Evolutionary conservation across 1,140 invertebrate genomes (phyloP), one percentile per base, ranked within the genome.

Genomic region (Phenacoccus solenopsis): DNA sequence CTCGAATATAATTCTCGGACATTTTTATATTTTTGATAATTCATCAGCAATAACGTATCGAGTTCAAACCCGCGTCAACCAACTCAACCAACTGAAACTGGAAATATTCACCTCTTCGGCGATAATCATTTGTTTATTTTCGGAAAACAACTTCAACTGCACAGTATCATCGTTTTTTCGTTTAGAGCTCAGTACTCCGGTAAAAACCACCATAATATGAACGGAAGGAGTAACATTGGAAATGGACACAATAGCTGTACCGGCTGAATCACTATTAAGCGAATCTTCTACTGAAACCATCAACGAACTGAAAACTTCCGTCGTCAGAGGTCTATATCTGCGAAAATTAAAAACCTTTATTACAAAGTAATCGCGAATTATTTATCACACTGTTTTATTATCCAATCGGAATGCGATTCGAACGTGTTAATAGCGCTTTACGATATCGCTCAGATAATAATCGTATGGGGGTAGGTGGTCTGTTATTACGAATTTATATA

Each of bases 241-340:
- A 0, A 87, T 87, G 0, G 90, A 90, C 0, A 95, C 87, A 16
- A 93, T 87, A 3, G 90, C 91, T 0, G 91, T 94, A 0, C 90
- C 93, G 16, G 90, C 90, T 24, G 86, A 84, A 1, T 89, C 88
- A 7, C 80, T 76, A 49, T 49, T 49, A 69, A 95, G 76, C 22
- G 59, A 64, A 16, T 64, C 21, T 25, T 27, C 25, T 22, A 16
- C 9, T 20, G 59, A 64, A 24, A 64, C 59, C n/a, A 71, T 68
- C 5, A 94, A 77, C 0, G 90, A 84, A n/a, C 89, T 91, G 76
- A 90, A 93, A 74, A 91, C 83, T 76, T 95, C 93, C 0, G 86
- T 89, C 24, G 85, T 83, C 25, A 94, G 75, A 0, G 89, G 87
- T 67, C 71, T 35, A 68, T 75, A 76, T 67, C 77, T 78, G 67